A percentile compares a stretch with the other conserved stretches of the same genome.
These are phyloP conservation scores for Neotragus pygmaeus DNA, from an alignment of 2,113 vertebrate species.

Conservation along the genomic window DNA sequence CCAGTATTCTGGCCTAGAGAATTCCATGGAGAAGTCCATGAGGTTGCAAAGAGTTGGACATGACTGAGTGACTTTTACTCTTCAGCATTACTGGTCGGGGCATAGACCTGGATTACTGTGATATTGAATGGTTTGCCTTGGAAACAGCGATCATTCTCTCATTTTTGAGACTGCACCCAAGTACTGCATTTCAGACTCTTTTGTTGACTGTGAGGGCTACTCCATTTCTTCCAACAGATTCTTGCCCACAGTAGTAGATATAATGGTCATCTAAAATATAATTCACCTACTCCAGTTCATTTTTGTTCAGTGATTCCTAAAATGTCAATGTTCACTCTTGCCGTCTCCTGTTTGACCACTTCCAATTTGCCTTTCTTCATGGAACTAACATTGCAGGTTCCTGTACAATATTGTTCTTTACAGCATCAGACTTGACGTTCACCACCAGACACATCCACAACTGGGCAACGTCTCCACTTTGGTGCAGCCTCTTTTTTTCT, in stretches of 20 bases:
- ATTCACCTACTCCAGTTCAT: neutral
- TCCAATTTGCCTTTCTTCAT: neutral
- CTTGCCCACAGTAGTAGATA: neutral
- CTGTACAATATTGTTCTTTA: neutral
- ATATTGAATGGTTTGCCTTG: neutral
- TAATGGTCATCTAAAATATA: neutral
- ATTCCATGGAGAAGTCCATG: neutral
- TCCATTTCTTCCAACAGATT: neutral
- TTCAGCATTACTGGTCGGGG: neutral
- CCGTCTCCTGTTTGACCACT: neutral
- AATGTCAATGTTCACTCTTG: neutral
- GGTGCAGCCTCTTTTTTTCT: accelerated
- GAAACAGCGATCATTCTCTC: neutral
- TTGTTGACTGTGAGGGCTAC: neutral
- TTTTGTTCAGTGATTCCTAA: neutral
- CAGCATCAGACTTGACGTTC: neutral
- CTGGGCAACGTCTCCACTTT: neutral
- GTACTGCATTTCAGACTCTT: neutral
- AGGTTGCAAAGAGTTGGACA: neutral
- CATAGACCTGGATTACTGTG: neutral
- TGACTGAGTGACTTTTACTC: neutral
- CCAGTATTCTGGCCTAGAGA: neutral
- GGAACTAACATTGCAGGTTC: neutral
- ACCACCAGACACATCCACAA: neutral
- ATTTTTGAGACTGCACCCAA: neutral